Percentiles rank a stretch among this genome's conserved stretches.
Conservation (phyloP, 1,140 invertebrate species). For the Eumeta japonica region DNA sequence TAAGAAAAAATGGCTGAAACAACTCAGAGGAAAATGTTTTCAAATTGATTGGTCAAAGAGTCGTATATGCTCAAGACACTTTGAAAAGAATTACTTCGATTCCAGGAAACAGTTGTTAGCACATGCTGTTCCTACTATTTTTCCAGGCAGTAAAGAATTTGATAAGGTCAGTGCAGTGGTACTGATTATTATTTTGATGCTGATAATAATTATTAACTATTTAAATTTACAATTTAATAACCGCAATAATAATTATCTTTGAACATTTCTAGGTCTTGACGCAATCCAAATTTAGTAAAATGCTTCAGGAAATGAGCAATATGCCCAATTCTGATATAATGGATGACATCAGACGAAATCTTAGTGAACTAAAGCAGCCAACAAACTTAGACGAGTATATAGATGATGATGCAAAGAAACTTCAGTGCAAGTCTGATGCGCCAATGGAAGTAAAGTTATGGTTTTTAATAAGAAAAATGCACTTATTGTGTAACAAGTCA, state of each 20-base stretch:
- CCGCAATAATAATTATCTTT: constrained; percentile 3
- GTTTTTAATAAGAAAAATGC: constrained; percentile 42
- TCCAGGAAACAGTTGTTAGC: constrained; percentile 27
- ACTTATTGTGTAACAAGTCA: constrained; percentile 32
- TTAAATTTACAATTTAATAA: no score
- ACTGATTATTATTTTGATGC: constrained; percentile 6
- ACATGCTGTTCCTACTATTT: constrained; percentile 37
- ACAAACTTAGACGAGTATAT: constrained; percentile 28
- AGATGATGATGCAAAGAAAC: constrained; percentile 28
- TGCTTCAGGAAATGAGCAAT: constrained; percentile 18
- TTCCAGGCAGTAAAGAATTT: no score
- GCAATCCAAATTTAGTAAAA: constrained; percentile 24
- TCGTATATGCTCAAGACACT: constrained; percentile 43
- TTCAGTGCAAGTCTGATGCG: constrained; percentile 26
- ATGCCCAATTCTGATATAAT: constrained; percentile 28
- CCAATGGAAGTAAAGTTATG: constrained; percentile 31
- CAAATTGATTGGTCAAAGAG: constrained; percentile 36
- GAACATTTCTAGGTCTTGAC: constrained; percentile 2
- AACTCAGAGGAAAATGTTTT: constrained; percentile 34
- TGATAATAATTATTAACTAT: no score
- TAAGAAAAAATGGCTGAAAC: constrained; percentile 36
- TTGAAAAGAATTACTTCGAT: constrained; percentile 41
- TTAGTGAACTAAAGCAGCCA: constrained; percentile 27
- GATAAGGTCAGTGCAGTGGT: no score
- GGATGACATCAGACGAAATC: constrained; percentile 25